These are phyloP conservation scores for Bombyx huttoni DNA, from an alignment of 2,888 invertebrate genomes.

Conservation along the genomic window DNA sequence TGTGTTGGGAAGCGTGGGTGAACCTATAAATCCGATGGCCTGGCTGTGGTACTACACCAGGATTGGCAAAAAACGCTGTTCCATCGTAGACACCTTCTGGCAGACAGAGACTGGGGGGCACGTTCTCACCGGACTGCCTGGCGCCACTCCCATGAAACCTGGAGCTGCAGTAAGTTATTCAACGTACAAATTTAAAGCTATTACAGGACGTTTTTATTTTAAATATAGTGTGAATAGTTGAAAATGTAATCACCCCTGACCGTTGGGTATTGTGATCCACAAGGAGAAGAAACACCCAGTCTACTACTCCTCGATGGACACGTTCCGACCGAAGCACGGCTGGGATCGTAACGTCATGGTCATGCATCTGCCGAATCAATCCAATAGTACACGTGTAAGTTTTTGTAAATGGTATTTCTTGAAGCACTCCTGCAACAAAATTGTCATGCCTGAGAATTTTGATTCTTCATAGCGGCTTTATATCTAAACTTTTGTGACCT, in stretches of 20 bases:
- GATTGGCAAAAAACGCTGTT: constrained; percentile 86
- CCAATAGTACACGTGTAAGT: no score
- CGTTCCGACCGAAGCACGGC: no score
- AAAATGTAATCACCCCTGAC: background rate
- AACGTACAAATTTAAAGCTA: no score
- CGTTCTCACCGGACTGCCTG: constrained; percentile 95
- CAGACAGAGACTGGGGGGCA: constrained; percentile 99
- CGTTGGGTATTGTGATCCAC: no score
- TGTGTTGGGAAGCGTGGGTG: constrained; percentile 97
- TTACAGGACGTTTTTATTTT: background rate
- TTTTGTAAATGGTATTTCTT: no score
- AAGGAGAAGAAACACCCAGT: background rate
- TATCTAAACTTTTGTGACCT: no score
- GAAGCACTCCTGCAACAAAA: no score
- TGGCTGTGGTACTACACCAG: constrained; percentile 96
- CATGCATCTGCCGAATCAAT: no score
- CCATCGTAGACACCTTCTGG: constrained; percentile 99
- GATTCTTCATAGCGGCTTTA: no score
- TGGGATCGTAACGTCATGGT: no score
- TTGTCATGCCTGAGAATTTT: no score
- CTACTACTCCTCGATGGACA: no score
- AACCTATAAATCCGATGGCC: constrained; percentile 98
- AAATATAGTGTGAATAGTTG: background rate
- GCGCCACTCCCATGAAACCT: constrained; percentile 97
- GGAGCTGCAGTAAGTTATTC: constrained; percentile 89